Evolutionary conservation across 2,797 vertebrate species (phyloP), one percentile per base, ranked within the genome.

Genomic region (Gymnocypris eckloni): DNA sequence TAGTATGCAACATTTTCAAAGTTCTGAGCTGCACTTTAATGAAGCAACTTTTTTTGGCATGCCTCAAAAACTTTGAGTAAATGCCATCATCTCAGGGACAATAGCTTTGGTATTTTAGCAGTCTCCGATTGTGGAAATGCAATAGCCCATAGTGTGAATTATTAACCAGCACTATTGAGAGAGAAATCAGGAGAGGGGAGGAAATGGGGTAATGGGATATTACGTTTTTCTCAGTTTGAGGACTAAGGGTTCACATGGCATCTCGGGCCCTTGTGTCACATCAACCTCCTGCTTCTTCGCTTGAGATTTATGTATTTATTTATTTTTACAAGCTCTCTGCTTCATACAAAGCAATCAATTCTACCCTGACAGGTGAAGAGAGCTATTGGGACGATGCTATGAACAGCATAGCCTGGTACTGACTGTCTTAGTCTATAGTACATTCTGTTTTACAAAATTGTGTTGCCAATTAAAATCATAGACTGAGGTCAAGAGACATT

Each of bases 61-160:
- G 67, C 25, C 69, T 67, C 48, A 61, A 48, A 87, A 16, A 77
- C 43, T 20, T 48, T 0, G 2, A 80, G 79, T 13, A 71, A 88
- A 87, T 85, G 43, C 88, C 82, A 86, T 76, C 78, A 87, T 81
- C 83, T 72, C 59, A 73, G 84, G 56, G 10, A 50, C 91, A 43
- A 90, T 87, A 48, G 86, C 86, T 89, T 88, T 80, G 72, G 81
- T 90, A 88, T 92, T 93, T 89, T 78, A 89, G 75, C 15, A 22
- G 16, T 45, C 87, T 85, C 82, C 79, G 80, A 72, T 86, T 90
- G 88, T 88, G 87, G 83, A 90, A 91, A 88, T 77, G 86, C 89
- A 89, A 88, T 84, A 90, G 78, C 86, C 79, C 48, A 11, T 2
- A 33, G 85, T 48, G 83, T 91, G 90, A 92, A 82, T 89, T 91